Evolutionary conservation across 1,140 invertebrate genomes (phyloP).

Genomic region (Heliconius congener): DNA sequence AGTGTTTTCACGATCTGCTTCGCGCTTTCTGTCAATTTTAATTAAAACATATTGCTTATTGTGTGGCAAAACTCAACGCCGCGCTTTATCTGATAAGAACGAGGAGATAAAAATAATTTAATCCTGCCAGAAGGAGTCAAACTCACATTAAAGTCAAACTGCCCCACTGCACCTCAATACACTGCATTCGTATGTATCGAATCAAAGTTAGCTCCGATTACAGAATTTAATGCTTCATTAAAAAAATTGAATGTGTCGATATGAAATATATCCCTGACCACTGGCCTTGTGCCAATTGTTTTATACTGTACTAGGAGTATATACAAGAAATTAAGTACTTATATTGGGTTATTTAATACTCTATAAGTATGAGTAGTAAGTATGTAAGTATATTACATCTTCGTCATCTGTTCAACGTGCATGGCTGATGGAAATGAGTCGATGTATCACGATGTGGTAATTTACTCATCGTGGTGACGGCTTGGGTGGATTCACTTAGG

Average conservation of each 20-base stretch:
- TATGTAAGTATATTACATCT: conserved; percentile 39
- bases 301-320: conserved; percentile 31
- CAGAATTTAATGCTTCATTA: conserved; percentile 45
- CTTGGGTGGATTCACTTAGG: not conserved
- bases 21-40: too few species aligned
- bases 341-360: conserved; percentile 38
- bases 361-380: not conserved
- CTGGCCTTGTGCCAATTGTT: conserved; percentile 45
- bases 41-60: too few species aligned
- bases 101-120: too few species aligned
- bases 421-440: conserved; percentile 26
- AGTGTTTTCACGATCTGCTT: too few species aligned
- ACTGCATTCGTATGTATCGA: conserved; percentile 26
- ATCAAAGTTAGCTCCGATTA: conserved; percentile 43
- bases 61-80: too few species aligned
- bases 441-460: conserved; percentile 40
- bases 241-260: conserved; percentile 47
- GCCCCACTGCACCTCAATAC: too few species aligned
- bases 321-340: not conserved
- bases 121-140: too few species aligned
- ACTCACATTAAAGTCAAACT: too few species aligned
- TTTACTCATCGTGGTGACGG: not conserved
- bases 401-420: conserved; percentile 35
- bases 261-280: conserved; percentile 46
- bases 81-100: too few species aligned